phyloP scores from a whole-genome alignment of 2,888 invertebrate genomes.

The Aquatica leii region DNA sequence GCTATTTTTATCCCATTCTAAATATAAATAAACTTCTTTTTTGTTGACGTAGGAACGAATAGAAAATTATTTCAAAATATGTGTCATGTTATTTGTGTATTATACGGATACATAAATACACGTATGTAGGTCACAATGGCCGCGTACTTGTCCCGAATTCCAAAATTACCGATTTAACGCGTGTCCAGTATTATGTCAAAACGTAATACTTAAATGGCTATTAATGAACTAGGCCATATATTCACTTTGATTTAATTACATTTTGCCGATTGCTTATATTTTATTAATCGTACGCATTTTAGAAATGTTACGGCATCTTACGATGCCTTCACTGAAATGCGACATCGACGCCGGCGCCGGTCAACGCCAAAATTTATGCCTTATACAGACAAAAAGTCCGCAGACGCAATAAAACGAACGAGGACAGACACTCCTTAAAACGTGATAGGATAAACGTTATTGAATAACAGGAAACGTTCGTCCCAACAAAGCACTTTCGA shows the following conservation, averaged over 20 bases:
- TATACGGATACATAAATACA: constrained; percentile 19
- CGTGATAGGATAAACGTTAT: constrained; percentile 14
- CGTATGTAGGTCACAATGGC: constrained; percentile 53
- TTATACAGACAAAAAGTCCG: constrained; percentile 16
- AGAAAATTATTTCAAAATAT: constrained; percentile 28
- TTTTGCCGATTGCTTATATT: constrained; percentile 17
- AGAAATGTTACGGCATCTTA: constrained; percentile 25
- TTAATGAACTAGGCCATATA: too few relatives aligned
- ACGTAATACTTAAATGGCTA: constrained; percentile 3
- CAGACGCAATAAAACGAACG: constrained; percentile 19
- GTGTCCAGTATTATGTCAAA: constrained; percentile 7
- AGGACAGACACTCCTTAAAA: constrained; percentile 18
- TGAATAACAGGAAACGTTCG: constrained; percentile 9
- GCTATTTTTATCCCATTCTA: constrained; percentile 23
- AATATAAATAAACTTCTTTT: neutral
- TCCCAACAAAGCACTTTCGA: neutral
- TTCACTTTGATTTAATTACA: constrained; percentile 22
- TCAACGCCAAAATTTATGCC: constrained; percentile 24
- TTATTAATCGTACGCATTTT: constrained; percentile 14
- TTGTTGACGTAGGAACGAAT: neutral
- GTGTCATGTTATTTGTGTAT: constrained; percentile 44
- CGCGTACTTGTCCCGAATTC: constrained; percentile 18
- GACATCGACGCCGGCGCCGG: constrained; percentile 33
- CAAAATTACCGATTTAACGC: constrained; percentile 25
- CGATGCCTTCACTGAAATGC: constrained; percentile 15